phyloP scores from a whole-genome alignment of 1,140 invertebrate genomes.

The Dendrolimus kikuchii region DNA sequence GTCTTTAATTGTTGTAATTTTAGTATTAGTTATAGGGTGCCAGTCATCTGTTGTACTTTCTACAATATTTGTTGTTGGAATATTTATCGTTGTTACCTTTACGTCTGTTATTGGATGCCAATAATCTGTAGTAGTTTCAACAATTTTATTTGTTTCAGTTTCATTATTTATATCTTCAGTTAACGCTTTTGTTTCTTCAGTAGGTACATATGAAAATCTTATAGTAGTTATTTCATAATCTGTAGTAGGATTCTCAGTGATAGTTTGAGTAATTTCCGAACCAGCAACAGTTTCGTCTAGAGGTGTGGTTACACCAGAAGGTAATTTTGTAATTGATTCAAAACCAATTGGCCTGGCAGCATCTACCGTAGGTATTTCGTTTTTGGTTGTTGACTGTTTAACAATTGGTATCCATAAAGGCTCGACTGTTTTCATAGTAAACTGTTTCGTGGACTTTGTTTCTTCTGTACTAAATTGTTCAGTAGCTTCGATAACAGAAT shows the following conservation, averaged over 20 bases:
- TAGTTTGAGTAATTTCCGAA: conserved; percentile 31
- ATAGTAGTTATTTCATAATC: conserved; percentile 63
- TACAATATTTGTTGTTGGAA: conserved; percentile 17
- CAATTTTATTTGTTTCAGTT: conserved; percentile 21
- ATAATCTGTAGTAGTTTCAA: conserved; percentile 18
- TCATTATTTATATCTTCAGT: conserved; percentile 1
- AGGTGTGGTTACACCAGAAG: conserved; percentile 51
- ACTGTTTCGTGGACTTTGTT: background rate
- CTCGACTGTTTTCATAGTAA: conserved; percentile 15
- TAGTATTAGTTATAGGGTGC: conserved; percentile 47
- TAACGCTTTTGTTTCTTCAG: conserved; percentile 19
- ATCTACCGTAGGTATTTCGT: conserved; percentile 43
- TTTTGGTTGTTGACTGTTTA: conserved; percentile 23
- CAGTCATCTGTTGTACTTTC: conserved; percentile 26
- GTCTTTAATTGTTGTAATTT: conserved; percentile 35
- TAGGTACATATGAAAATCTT: conserved; percentile 56
- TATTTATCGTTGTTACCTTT: conserved; percentile 6
- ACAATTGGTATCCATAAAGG: conserved; percentile 35
- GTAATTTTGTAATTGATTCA: conserved; percentile 64
- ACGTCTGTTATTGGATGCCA: conserved; percentile 34
- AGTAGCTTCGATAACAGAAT: too few relatives aligned
- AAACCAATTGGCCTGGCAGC: conserved; percentile 50
- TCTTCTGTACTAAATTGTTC: too few relatives aligned
- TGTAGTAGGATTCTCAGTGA: conserved; percentile 26
- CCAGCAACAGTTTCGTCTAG: conserved; percentile 35